These are phyloP conservation scores for Aleiodes sp. DNA, from an alignment of 1,140 invertebrate species.

Conservation along the genomic window DNA sequence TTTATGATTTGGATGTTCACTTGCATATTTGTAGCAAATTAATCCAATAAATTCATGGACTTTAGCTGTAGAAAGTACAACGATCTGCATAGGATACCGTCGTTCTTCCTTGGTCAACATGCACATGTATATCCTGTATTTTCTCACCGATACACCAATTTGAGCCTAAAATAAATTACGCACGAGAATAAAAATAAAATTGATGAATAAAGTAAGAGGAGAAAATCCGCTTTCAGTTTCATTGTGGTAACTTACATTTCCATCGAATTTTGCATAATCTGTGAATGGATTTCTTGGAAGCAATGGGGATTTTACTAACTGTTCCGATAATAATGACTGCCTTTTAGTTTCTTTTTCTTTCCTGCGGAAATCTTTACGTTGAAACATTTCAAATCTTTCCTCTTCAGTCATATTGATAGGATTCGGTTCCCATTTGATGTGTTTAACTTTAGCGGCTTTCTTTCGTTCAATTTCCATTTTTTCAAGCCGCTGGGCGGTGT, in stretches of 20 bases:
- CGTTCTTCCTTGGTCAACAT: constrained; percentile 83
- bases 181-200: constrained; percentile 21
- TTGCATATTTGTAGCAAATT: constrained; percentile 82
- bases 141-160: constrained; percentile 78
- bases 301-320: constrained; percentile 78
- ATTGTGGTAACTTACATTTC: constrained; percentile 69
- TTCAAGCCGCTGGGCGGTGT: constrained; percentile 89
- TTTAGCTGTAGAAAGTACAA: constrained; percentile 83
- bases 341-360: constrained; percentile 63
- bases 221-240: background rate
- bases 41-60: constrained; percentile 94
- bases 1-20: constrained; percentile 62
- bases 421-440: constrained; percentile 79
- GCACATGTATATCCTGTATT: constrained; percentile 86
- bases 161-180: constrained; percentile 67
- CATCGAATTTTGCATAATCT: constrained; percentile 92
- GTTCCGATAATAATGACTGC: constrained; percentile 74
- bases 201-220: constrained; percentile 1
- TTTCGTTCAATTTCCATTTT: constrained; percentile 88
- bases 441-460: constrained; percentile 80
- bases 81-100: constrained; percentile 85
- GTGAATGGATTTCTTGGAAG: constrained; percentile 85
- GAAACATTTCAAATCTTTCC: constrained; percentile 77
- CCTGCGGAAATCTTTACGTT: constrained; percentile 62
- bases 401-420: constrained; percentile 65